Base-by-base conservation (phyloP, 2,797 vertebrate species). In the Sciurus carolinensis region DNA sequence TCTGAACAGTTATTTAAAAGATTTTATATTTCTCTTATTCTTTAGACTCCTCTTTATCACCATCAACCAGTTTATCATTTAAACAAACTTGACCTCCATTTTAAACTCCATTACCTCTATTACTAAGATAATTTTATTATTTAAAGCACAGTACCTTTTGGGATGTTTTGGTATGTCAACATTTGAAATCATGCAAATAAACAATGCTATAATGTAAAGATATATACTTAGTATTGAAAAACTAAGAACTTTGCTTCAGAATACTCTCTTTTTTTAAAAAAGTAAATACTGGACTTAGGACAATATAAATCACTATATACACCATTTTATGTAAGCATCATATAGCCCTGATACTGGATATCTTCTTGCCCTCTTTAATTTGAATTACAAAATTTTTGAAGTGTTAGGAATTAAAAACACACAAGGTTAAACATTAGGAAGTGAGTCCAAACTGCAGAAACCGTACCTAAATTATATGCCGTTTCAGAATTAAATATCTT, bases 391-490 rank as follows among this genome's bases (percentile, higher is more conserved):
- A 87, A 75, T 62, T 81, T 75, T 97, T 90, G 72, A 94, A 87
- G 71, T 87, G 93, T 97, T 97, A 97, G 13, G 6, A n/a, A 91
- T 95, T 97, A 96, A 96, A 92, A 95, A 89, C 42, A 91, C 57
- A 39, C 66, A 62, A 17, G 47, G 89, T 95, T 97, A 98, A 89
- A 81, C 88, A 86, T 90, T 95, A 98, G 77, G 44, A 96, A 97
- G 67, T 76, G 39, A 96, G 57, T 87, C 17, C 30, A 93, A 77
- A 69, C 1, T 76, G 30, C 57, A 94, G 67, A 82, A 83, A 5
- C 76, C 10, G 9, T 13, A 36, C 30, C 24, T 95, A 93, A 93
- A 95, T 73, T 73, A 93, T 12, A 26, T 81, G 47, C 13, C 80
- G 52, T 47, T 95, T 95, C 36, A 69, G 22, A 87, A 91, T 88